Conservation (phyloP, 2,888 invertebrate genomes). For the Acleris cristana region DNA sequence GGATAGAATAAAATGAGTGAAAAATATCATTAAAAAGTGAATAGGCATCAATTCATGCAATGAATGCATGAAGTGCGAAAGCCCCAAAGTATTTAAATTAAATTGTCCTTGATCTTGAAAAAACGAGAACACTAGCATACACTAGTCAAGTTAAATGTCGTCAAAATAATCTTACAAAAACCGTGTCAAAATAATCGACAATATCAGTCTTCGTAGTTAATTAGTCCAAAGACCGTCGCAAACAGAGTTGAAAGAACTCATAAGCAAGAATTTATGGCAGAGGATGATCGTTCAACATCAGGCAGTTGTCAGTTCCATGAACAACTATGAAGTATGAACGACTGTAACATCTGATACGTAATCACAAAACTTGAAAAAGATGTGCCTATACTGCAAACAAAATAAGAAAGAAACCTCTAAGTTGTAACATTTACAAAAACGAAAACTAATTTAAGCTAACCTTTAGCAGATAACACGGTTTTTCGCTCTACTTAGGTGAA, state of each 20-base stretch:
- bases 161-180: too few relatives aligned
- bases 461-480: slow-evolving; percentile 1
- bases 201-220: slow-evolving; percentile 7
- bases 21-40: too few relatives aligned
- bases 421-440: background rate
- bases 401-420: background rate
- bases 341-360: background rate
- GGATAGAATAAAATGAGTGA: too few relatives aligned
- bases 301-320: slow-evolving; percentile 22
- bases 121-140: too few relatives aligned
- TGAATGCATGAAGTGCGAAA: too few relatives aligned
- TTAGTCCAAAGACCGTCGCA: slow-evolving; percentile 14
- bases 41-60: too few relatives aligned
- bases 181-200: background rate
- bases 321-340: background rate
- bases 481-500: slow-evolving; percentile 38
- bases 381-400: background rate
- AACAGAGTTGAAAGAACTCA: slow-evolving; percentile 33
- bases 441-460: background rate
- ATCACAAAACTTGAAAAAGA: background rate
- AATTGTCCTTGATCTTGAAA: too few relatives aligned
- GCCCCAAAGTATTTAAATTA: too few relatives aligned
- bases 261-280: slow-evolving; percentile 20
- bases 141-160: too few relatives aligned
- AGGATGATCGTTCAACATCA: slow-evolving; percentile 18